Base-by-base conservation (phyloP, 2,113 vertebrate genomes). In the Brevimyrus niger region DNA sequence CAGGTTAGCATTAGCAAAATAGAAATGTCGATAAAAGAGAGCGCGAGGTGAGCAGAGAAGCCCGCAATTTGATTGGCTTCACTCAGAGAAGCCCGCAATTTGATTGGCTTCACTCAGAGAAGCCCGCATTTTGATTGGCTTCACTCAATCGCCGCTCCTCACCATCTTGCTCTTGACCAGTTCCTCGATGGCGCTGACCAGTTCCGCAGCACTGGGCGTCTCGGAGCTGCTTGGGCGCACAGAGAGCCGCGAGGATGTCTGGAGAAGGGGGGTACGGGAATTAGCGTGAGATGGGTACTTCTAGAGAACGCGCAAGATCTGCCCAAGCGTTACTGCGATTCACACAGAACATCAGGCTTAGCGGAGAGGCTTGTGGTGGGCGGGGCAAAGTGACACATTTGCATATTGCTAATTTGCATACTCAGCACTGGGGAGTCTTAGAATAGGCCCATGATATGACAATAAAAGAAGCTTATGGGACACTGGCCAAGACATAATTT, bases 91-190 rank as follows among this genome's bases (percentile, higher is more conserved):
- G 13, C 50, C 50, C 2, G 53, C 19, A 8, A 8, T 58, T 8
- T 23, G 5, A n/a, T 58, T 61, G 58, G 7, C 23, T n/a, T 61
- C 58, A 61, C 23, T 11, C 5, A 61, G n/a, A n/a, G n/a, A n/a
- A n/a, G 10, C 48, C 48, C 2, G 53, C 19, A 7, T 21, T 55
- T 6, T 21, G 4, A 21, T 55, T 58, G 55, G 6, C 21, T 58
- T 58, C 55, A 58, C 55, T 27, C 5, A 61, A 38, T 2, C 35
- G 7, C 35, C 6, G 35, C 35, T 3, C 35, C 97, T 96, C 94
- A 99, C 98, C 98, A 99, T 99, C 96, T 99, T 99, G 96, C 98
- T 99, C 94, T 99, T 99, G 92, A 99, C 98, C 38, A 99, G 97
- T 90, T 99, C 98, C 92, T 99, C 98, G 13, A 99, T 99, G 11